These are phyloP conservation scores for Epinotia demarniana DNA, from an alignment of 2,888 invertebrate species.

Conservation along the genomic window DNA sequence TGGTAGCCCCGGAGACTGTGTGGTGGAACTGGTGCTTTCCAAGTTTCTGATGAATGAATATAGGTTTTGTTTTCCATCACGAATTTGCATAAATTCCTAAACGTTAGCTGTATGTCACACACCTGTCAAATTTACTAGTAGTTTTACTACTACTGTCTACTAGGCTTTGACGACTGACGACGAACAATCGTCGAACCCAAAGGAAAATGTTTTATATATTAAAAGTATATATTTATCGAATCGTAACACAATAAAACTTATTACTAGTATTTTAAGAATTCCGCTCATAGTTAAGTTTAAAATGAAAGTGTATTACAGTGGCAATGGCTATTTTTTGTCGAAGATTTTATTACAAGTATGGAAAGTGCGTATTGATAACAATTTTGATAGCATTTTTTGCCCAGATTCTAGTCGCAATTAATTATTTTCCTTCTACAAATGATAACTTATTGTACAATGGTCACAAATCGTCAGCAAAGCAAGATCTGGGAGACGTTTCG, in stretches of 20 bases:
- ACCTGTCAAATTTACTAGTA: slow-evolving; percentile 6
- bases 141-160: no score
- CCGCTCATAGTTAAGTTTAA: slow-evolving; percentile 19
- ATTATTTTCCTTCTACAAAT: slow-evolving; percentile 72
- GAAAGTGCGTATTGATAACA: slow-evolving; percentile 72
- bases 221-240: not conserved
- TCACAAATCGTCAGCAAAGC: slow-evolving; percentile 56
- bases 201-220: slow-evolving; percentile 6
- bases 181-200: not conserved
- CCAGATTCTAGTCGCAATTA: slow-evolving; percentile 73
- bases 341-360: slow-evolving; percentile 73
- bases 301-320: slow-evolving; percentile 44
- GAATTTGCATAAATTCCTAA: not conserved
- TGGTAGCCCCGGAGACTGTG: no score
- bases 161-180: no score
- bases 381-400: slow-evolving; percentile 75
- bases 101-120: slow-evolving; percentile 7
- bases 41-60: no score
- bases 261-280: not conserved
- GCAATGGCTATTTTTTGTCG: slow-evolving; percentile 69
- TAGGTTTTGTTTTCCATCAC: no score
- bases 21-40: no score
- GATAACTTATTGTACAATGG: slow-evolving; percentile 67
- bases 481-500: slow-evolving; percentile 79
- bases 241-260: slow-evolving; percentile 11